Base-by-base conservation (phyloP, 2,888 invertebrate species). In the Cyrtodaria siliqua region DNA sequence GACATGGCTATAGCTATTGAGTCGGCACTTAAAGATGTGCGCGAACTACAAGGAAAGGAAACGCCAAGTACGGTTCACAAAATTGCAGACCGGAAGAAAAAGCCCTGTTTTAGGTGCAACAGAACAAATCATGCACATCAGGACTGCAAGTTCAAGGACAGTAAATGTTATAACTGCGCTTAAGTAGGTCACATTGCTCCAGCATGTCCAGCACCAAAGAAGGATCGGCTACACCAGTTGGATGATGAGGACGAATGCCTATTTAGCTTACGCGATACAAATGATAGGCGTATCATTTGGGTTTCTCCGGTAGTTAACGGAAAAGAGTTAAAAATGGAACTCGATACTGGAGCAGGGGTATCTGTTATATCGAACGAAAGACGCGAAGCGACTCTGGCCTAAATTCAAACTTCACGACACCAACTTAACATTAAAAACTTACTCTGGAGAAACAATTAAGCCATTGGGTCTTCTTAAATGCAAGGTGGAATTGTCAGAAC, bases 301-400 rank as follows among this genome's bases (percentile, higher is more conserved):
- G 61, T 74, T 1, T 47, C 14, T 18, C 74, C 73, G 40, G 47
- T 2, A 8, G 49, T 83, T n/a, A 73, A 81, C 33, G 74, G 71
- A 1, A 56, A 52, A 40, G 1, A 14, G 3, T 1, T 73, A 0
- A 57, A 57, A 12, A 83, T 78, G 80, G 80, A 84, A 66, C 29
- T 84, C 4, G 82, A 81, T 42, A 83, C 79, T n/a, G 83, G 81
- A 1, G 47, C 81, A 23, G 81, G 74, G 9, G 75, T 77, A 1
- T 76, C 79, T 12, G 76, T 83, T 0, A 79, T 81, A 0, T 61
- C 63, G 16, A 33, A 70, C 44, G 9, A 9, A 12, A 3, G 77
- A 77, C 20, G 69, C 47, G 33, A 4, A 38, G 20, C 44, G 44
- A 44, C n/a, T 67, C 1, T 70, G 61, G 38, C 24, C 27, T 18